Percentiles rank a stretch among this genome's conserved stretches.
Conservation (phyloP, 2,888 invertebrate species). For the Seira musarum region DNA sequence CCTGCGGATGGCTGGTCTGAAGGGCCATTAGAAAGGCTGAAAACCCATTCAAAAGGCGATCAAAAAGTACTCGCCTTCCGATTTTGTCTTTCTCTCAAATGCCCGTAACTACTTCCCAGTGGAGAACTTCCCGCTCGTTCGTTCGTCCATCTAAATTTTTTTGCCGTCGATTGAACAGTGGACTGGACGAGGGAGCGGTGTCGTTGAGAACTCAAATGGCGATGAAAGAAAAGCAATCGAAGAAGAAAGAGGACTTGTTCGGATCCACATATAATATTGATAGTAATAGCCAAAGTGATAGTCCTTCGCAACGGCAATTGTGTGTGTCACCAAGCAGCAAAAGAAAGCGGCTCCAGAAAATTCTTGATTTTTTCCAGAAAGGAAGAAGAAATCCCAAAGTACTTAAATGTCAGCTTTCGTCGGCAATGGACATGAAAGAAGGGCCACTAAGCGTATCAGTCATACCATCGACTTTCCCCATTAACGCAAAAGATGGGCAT, state of each 20-base stretch:
- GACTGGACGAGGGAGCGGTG: no score
- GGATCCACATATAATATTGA: conserved; percentile 42
- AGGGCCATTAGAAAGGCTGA: conserved; percentile 34
- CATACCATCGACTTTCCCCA: conserved; percentile 14
- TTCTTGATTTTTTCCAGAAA: conserved; percentile 6
- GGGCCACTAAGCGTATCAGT: conserved; percentile 9
- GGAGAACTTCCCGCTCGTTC: conserved; percentile 29
- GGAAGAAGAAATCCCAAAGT: background rate
- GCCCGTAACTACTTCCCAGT: conserved; percentile 30
- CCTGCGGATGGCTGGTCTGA: conserved; percentile 19
- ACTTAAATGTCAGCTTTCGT: conserved; percentile 23
- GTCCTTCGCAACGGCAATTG: conserved; percentile 30
- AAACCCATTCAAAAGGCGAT: conserved; percentile 48
- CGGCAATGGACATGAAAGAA: conserved; percentile 16
- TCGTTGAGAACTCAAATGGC: conserved; percentile 8
- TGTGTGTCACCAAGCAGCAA: conserved; percentile 36
- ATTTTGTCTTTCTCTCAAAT: conserved; percentile 33
- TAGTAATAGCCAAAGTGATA: conserved; percentile 20
- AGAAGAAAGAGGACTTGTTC: conserved; percentile 26
- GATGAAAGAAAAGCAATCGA: conserved; percentile 33
- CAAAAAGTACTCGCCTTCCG: conserved; percentile 43
- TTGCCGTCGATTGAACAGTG: conserved; percentile 33
- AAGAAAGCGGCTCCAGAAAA: conserved; percentile 17
- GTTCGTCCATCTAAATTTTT: conserved; percentile 37
- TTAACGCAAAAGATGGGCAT: conserved; percentile 11